Base-by-base conservation (phyloP, 2,113 vertebrate species). In the Chionomys nivalis region DNA sequence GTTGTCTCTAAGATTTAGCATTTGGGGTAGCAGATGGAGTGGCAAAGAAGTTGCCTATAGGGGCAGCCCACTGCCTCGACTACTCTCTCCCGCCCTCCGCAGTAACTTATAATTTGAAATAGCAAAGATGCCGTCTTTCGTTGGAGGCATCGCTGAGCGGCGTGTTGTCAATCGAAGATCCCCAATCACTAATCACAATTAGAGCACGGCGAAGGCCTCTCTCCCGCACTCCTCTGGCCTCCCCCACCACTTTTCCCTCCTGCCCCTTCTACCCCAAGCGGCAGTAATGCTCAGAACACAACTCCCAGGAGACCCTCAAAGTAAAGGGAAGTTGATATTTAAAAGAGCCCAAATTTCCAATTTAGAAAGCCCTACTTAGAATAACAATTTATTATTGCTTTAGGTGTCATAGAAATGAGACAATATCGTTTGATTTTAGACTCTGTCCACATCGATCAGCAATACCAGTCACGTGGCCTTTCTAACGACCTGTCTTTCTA, bases 21-120 rank as follows among this genome's bases (percentile, higher is more conserved):
- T 99, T 99, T 99, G 98, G 98, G 98, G 98, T 98, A 98, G 98
- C 98, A 99, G 98, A 99, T 99, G 98, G 98, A 98, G 98, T 98
- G 98, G 98, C 98, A 99, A 98, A 98, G 98, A 99, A 99, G 98
- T 98, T 99, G 98, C 98, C 98, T 99, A 98, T 98, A 98, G 98
- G 98, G 98, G 98, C 98, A 99, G 98, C 98, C 98, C 98, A 98
- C 98, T 98, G 98, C 98, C 98, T 99, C 98, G 97, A 98, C 98
- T 98, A 98, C 98, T 99, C 98, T 99, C 98, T 99, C 98, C 98
- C 98, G 98, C 98, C 98, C 98, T 98, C 98, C 98, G 98, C 98
- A 98, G 98, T 98, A 98, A 99, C 98, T 99, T 99, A 98, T 98
- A 96, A 99, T 99, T 98, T 98, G 98, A 99, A 98, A 91, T 95